Evolutionary conservation across 2,797 vertebrate species (phyloP).

Genomic region (Schizopygopsis pylzovi): DNA sequence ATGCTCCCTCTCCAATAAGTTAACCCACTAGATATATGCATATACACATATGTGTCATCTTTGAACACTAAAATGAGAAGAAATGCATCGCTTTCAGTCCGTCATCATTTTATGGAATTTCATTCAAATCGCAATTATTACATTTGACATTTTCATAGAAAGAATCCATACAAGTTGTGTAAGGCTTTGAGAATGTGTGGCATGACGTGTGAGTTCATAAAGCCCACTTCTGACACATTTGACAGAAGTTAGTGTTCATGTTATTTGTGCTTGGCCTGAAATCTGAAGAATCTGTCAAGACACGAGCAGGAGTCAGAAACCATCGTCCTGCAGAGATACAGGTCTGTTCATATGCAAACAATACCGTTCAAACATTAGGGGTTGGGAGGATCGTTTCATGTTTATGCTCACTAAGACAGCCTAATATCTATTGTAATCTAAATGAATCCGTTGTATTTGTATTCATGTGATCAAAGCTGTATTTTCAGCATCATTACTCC

Average conservation of each 20-base stretch:
- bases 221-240: constrained; percentile 1
- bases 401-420: no score
- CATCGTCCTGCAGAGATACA: background rate
- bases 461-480: background rate
- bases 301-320: background rate
- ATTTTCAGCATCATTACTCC: background rate
- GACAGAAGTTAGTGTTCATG: background rate
- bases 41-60: background rate
- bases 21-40: background rate
- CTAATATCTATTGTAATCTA: background rate
- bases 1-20: background rate
- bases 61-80: background rate
- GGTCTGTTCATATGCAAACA: background rate
- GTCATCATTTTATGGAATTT: constrained; percentile 5
- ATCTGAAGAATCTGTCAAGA: background rate
- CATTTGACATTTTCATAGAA: constrained; percentile 9
- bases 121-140: constrained; percentile 17
- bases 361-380: background rate
- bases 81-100: background rate
- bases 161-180: constrained; percentile 31
- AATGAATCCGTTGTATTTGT: background rate
- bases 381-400: background rate
- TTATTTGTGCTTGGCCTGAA: background rate
- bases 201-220: background rate
- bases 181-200: constrained; percentile 10